Evolutionary conservation across 2,888 invertebrate genomes (phyloP).

Genomic region (Nasonovia ribisnigri): DNA sequence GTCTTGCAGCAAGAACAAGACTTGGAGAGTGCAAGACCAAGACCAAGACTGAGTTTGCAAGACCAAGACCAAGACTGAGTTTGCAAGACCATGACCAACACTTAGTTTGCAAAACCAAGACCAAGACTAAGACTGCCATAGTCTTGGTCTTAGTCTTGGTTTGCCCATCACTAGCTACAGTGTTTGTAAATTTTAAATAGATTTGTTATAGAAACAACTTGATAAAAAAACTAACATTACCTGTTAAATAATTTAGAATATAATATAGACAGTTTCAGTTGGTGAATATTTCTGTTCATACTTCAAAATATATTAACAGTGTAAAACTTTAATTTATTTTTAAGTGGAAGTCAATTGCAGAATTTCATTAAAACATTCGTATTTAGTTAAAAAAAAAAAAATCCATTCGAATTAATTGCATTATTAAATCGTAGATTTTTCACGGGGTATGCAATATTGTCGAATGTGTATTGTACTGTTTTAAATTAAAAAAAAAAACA

Average conservation of each 20-base stretch:
- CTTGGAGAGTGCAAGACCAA: too few relatives aligned
- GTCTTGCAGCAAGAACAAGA: too few relatives aligned
- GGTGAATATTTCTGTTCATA: background rate
- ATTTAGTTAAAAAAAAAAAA: background rate
- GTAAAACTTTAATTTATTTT: background rate
- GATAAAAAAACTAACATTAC: background rate
- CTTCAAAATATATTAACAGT: background rate
- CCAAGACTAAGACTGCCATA: too few relatives aligned
- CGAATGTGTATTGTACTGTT: background rate
- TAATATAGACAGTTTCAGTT: background rate
- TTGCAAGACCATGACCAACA: too few relatives aligned
- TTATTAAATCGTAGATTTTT: background rate
- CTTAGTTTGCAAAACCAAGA: too few relatives aligned
- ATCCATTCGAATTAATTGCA: background rate
- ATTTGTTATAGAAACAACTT: background rate
- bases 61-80: too few relatives aligned
- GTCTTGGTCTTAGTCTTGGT: too few relatives aligned
- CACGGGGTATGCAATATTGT: background rate
- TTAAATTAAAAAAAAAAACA: constrained; percentile 6
- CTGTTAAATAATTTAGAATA: background rate
- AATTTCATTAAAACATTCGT: background rate
- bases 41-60: too few relatives aligned
- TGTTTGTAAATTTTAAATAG: background rate
- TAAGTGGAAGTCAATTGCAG: constrained; percentile 1
- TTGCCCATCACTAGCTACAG: too few relatives aligned